phyloP scores from a whole-genome alignment of 2,797 vertebrate genomes.

The Rachycentron canadum region DNA sequence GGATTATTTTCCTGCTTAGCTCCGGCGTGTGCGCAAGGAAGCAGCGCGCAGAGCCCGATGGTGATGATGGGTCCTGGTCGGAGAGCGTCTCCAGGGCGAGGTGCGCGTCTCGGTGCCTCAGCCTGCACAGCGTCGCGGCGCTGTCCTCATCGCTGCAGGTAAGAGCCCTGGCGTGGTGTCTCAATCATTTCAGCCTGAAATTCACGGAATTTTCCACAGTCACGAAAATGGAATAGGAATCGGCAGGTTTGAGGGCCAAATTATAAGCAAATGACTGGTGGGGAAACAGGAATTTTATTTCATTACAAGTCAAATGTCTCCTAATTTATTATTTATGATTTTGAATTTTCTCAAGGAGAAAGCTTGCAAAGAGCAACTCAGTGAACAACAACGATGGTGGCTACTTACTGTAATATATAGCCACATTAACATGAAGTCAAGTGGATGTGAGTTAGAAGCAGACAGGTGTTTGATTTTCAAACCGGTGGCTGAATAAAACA shows the following conservation, averaged over 20 bases:
- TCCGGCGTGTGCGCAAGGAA: constrained; percentile 69
- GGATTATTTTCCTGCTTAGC: constrained; percentile 83
- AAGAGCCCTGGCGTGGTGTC: neutral
- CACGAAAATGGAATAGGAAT: too few relatives aligned
- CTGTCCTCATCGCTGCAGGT: constrained; percentile 89
- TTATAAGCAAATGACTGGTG: neutral
- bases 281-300: neutral
- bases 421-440: neutral
- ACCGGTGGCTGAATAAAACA: neutral
- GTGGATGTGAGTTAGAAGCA: neutral
- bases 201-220: too few relatives aligned
- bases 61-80: constrained; percentile 77
- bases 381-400: too few relatives aligned
- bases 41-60: constrained; percentile 45
- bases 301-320: neutral
- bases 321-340: too few relatives aligned
- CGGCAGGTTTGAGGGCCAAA: neutral
- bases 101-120: constrained; percentile 92
- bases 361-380: too few relatives aligned
- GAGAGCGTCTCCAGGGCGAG: constrained; percentile 85
- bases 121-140: constrained; percentile 89
- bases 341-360: too few relatives aligned
- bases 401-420: too few relatives aligned
- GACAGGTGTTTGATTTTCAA: neutral
- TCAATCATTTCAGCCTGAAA: too few relatives aligned